A percentile compares a stretch with the other conserved stretches of the same genome.
Evolutionary conservation across 2,797 vertebrate species (phyloP).

Genomic region (Poeciliopsis gracilis): DNA sequence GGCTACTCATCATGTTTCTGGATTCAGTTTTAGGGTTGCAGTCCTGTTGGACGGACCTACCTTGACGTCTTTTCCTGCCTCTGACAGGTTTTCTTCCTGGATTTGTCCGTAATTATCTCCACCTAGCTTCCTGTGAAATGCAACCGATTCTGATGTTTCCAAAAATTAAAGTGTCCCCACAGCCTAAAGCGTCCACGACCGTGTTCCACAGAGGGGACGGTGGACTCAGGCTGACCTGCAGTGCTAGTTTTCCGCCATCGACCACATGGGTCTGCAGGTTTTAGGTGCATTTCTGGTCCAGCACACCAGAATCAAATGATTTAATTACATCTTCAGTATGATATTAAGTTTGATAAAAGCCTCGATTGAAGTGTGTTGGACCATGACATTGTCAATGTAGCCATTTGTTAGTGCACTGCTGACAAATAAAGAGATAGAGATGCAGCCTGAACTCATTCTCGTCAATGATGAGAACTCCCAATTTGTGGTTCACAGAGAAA

Average conservation of each 20-base stretch:
- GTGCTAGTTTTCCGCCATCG: background rate
- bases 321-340: background rate
- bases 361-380: background rate
- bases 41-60: background rate
- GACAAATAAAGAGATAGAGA: background rate
- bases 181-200: background rate
- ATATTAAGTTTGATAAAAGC: background rate
- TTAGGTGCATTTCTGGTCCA: background rate
- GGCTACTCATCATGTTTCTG: too few species aligned
- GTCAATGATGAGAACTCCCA: background rate
- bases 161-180: background rate
- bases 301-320: background rate
- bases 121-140: background rate
- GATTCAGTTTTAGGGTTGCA: background rate
- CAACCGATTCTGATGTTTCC: background rate
- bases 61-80: background rate
- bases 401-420: background rate
- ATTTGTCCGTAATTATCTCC: background rate
- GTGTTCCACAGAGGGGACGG: background rate
- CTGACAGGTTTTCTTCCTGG: background rate
- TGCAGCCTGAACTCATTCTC: background rate
- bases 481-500: background rate
- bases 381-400: background rate
- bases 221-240: background rate
- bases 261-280: background rate